Evolutionary conservation across 2,797 vertebrate genomes (phyloP).

Genomic region (Moxostoma hubbsi): DNA sequence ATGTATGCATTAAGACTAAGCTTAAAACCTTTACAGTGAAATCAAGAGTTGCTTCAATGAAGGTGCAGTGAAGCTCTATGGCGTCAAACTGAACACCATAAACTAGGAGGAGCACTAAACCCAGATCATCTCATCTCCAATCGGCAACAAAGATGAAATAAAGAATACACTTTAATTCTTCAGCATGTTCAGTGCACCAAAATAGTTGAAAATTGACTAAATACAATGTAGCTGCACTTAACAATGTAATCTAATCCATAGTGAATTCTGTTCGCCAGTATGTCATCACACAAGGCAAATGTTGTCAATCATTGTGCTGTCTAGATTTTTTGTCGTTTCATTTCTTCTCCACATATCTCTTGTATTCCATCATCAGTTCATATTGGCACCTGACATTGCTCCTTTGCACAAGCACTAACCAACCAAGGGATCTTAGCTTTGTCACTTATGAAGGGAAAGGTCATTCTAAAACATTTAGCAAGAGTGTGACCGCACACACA

Average conservation of each 20-base stretch:
- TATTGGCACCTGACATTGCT: constrained; percentile 59
- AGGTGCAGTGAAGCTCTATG: constrained; percentile 72
- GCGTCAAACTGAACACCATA: constrained; percentile 73
- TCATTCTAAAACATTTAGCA: constrained; percentile 22
- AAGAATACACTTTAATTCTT: constrained; percentile 20
- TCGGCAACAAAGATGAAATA: constrained; percentile 19
- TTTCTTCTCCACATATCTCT: constrained; percentile 72
- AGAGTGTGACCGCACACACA: constrained; percentile 22
- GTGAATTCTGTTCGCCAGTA: constrained; percentile 61
- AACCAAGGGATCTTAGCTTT: constrained; percentile 49
- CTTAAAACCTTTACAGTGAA: constrained; percentile 68
- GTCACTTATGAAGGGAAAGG: constrained; percentile 25
- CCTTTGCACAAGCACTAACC: constrained; percentile 69
- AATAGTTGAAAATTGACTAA: constrained; percentile 69
- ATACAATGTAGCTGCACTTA: constrained; percentile 69
- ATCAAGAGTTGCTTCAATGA: constrained; percentile 75
- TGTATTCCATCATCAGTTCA: constrained; percentile 56
- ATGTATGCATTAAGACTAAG: constrained; percentile 59
- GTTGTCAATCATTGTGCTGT: constrained; percentile 1
- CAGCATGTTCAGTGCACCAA: constrained; percentile 65
- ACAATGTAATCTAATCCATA: constrained; percentile 69
- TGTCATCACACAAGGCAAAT: constrained; percentile 24
- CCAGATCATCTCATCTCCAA: constrained; percentile 56
- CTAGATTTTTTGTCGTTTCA: constrained; percentile 40
- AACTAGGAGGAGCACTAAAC: constrained; percentile 70